Evolutionary conservation across 2,797 vertebrate species (phyloP).

Genomic region (Tokudaia tokunoshimensis): DNA sequence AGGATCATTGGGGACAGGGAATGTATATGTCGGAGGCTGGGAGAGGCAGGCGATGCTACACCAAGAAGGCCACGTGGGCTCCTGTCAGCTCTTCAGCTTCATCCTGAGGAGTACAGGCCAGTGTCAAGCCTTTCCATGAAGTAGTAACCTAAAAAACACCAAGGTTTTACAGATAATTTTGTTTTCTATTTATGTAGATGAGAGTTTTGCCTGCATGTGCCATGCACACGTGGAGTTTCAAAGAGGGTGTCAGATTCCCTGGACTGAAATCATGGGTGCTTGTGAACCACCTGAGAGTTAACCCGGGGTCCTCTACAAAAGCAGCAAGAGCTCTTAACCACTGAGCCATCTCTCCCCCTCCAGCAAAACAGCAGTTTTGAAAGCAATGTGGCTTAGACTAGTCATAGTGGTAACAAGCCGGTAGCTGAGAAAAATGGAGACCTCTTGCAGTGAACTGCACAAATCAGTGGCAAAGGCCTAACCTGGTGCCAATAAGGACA

Average conservation of each 20-base stretch:
- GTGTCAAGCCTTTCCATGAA: background rate
- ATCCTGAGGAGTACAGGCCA: background rate
- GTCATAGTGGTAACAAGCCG: fast-evolving
- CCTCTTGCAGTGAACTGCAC: background rate
- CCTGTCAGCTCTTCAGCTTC: too few species aligned
- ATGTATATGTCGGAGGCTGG: background rate
- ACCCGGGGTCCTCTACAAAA: background rate
- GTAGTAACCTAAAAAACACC: background rate
- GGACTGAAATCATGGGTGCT: background rate
- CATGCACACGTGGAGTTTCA: background rate
- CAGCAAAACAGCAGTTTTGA: fast-evolving
- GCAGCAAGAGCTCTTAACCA: background rate
- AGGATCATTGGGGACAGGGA: background rate
- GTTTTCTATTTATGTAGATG: background rate
- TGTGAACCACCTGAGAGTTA: background rate
- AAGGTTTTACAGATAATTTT: background rate
- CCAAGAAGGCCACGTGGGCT: too few species aligned
- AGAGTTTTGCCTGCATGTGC: background rate
- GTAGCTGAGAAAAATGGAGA: background rate
- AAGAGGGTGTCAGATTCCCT: background rate
- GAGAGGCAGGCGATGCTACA: background rate
- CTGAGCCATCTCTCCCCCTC: background rate
- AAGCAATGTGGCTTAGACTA: background rate
- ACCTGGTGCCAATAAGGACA: background rate
- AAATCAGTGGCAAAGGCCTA: too few species aligned